Base-by-base conservation (phyloP, 1,140 invertebrate species). In the Drosophila ironensis region DNA sequence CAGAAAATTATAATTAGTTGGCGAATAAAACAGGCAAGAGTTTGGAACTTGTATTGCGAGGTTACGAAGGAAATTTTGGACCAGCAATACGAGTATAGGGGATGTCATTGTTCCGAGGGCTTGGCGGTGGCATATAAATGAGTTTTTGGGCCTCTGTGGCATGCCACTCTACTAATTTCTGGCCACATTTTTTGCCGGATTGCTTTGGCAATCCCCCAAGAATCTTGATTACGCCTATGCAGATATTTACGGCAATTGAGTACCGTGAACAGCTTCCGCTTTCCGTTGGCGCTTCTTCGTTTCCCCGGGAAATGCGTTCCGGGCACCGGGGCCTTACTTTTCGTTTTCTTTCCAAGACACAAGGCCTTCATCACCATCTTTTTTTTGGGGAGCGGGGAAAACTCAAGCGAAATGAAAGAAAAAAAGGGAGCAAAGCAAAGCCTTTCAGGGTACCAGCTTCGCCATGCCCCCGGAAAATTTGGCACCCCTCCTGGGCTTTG, bases 211-310 rank as follows among this genome's bases (percentile, higher is more conserved):
- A 24, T 63, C 42, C 56, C 60, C 60, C 24, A 63, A 63, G 33
- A 47, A 19, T 33, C 44, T 27, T 64, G 60, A 64, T 64, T 64
- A 40, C 33, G 60, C 57, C 60, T 63, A 64, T 63, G 60, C 60
- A 63, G 42, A 63, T 38, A 64, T 64, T 64, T 24, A 40, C 60
- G 47, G 60, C 60, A 64, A 64, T 64, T 63, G 60, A 63, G 57
- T 63, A 28, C n/a, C 38, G 33, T 16, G 14, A 53, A 57, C 53
- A 8, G 24, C 24, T 35, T 40, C 33, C 30, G n/a, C 51, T 9
- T 20, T 11, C 24, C 11, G 28, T 2, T 20, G n/a, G n/a, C 17
- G 14, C 30, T 19, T 9, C n/a, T n/a, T n/a, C n/a, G n/a, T 14
- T 24, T 56, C 46, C 19, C 35, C n/a, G 56, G 52, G 37, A 44